Evolutionary conservation across 2,888 invertebrate genomes (phyloP).

Genomic region (Nipponacmea schrenckii): DNA sequence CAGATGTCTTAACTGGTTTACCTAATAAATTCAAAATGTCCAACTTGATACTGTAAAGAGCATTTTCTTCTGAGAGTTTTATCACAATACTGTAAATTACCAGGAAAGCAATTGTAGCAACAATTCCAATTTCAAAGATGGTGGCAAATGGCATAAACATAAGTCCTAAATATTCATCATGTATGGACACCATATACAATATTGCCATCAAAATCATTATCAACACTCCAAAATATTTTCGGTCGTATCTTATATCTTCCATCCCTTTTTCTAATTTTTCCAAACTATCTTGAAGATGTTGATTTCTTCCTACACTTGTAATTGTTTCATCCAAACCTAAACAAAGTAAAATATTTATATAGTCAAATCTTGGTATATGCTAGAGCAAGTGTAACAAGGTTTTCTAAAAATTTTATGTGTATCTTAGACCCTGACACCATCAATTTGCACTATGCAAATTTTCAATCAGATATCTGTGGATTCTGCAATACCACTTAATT

Average conservation of each 20-base stretch:
- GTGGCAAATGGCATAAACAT: not conserved
- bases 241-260: not conserved
- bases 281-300: not conserved
- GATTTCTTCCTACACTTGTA: not conserved
- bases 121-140: not conserved
- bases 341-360: no score
- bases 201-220: not conserved
- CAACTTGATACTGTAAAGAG: not conserved
- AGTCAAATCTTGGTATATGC: no score
- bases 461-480: no score
- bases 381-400: no score
- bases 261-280: not conserved
- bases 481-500: no score
- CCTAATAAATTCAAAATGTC: not conserved
- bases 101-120: not conserved
- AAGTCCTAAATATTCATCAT: not conserved
- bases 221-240: not conserved
- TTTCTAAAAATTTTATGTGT: no score
- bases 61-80: not conserved
- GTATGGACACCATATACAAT: not conserved
- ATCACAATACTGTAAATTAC: not conserved
- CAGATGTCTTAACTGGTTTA: not conserved
- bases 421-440: no score
- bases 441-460: no score
- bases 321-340: not conserved